These are phyloP conservation scores for Diuraphis noxia DNA, from an alignment of 1,140 invertebrate species.

Conservation along the genomic window DNA sequence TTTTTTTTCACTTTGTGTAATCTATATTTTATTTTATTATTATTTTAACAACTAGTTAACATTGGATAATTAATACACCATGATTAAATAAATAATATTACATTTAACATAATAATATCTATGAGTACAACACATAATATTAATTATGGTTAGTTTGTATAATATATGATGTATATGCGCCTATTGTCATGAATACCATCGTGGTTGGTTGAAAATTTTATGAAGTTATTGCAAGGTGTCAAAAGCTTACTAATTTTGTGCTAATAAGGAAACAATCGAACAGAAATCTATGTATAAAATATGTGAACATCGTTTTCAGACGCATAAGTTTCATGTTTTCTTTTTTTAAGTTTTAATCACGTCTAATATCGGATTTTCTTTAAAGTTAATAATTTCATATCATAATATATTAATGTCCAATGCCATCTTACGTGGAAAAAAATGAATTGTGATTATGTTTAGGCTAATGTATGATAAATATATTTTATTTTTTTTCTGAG, in stretches of 20 bases:
- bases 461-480: too few relatives aligned
- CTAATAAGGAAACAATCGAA: neutral
- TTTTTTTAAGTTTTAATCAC: neutral
- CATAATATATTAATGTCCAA: too few relatives aligned
- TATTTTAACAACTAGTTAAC: neutral
- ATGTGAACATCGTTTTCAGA: neutral
- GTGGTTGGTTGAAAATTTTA: neutral
- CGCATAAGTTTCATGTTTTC: neutral
- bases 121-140: neutral
- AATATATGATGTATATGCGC: neutral
- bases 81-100: neutral
- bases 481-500: too few relatives aligned
- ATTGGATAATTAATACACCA: neutral
- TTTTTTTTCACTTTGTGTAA: neutral
- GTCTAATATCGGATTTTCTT: neutral
- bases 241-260: neutral
- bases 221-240: neutral
- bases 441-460: too few relatives aligned
- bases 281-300: neutral
- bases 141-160: neutral
- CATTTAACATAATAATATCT: neutral
- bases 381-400: too few relatives aligned
- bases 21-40: neutral
- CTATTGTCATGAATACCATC: neutral
- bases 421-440: too few relatives aligned